A percentile compares a stretch with the other conserved stretches of the same genome.
These are phyloP conservation scores for Mythimna impura DNA, from an alignment of 2,888 invertebrate species.

Conservation along the genomic window DNA sequence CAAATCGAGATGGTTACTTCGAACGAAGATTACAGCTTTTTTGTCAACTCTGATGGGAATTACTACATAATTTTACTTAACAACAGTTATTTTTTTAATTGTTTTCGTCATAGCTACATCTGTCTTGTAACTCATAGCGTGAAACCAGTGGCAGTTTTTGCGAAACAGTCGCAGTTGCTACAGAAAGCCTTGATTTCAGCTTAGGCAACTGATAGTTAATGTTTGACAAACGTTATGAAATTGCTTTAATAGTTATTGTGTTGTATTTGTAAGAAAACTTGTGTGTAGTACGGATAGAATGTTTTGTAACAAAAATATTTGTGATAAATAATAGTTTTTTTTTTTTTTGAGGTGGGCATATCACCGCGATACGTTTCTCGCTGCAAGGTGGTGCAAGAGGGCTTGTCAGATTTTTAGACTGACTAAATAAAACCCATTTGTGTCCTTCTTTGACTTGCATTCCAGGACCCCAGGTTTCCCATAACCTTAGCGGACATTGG, in stretches of 20 bases:
- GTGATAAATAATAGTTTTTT: neutral
- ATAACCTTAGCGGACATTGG: too few relatives aligned
- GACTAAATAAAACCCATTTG: too few relatives aligned
- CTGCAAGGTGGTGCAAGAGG: too few relatives aligned
- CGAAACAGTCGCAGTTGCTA: conserved; percentile 55
- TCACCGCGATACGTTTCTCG: too few relatives aligned
- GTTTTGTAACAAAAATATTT: neutral
- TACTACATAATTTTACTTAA: conserved; percentile 42
- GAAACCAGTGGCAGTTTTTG: conserved; percentile 54
- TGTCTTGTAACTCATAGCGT: conserved; percentile 59
- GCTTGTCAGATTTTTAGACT: too few relatives aligned
- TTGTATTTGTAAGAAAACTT: conserved; percentile 42
- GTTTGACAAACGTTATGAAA: conserved; percentile 66
- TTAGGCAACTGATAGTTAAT: conserved; percentile 56
- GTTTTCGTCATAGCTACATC: conserved; percentile 62
- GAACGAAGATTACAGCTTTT: conserved; percentile 41
- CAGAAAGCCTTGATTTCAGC: conserved; percentile 59
- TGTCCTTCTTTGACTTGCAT: too few relatives aligned
- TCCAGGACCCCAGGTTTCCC: too few relatives aligned
- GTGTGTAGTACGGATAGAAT: neutral
- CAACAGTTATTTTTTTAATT: conserved; percentile 61
- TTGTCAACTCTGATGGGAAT: conserved; percentile 44
- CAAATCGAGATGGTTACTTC: conserved; percentile 46
- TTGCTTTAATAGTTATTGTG: conserved; percentile 58
- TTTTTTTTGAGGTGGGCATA: too few relatives aligned